Evolutionary conservation across 2,113 vertebrate species (phyloP).

Genomic region (Pterocles orientalis): DNA sequence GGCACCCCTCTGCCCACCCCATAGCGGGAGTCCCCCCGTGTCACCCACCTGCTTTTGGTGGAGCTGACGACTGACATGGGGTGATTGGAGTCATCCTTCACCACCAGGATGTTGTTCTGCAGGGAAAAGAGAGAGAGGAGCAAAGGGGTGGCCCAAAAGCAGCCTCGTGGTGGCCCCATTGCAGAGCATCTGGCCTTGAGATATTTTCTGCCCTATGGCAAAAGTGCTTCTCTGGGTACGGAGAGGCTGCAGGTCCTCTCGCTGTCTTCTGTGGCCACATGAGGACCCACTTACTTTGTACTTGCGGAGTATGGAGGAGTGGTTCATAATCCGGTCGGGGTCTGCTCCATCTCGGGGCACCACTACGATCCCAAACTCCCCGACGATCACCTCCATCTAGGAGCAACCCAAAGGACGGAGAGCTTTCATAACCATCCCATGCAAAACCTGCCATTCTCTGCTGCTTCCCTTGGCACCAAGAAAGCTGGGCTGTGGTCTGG

Average conservation of each 20-base stretch:
- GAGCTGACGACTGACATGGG: slow-evolving; percentile 96
- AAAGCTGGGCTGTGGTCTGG: background rate
- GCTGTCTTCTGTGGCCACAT: accelerated
- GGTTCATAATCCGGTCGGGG: slow-evolving; percentile 95
- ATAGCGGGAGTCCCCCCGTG: background rate
- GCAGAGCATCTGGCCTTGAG: background rate
- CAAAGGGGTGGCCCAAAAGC: background rate
- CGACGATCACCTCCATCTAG: slow-evolving; percentile 98
- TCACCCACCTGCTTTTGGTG: slow-evolving; percentile 94
- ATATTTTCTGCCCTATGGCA: background rate
- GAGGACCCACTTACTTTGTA: slow-evolving; percentile 82
- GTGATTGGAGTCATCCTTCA: slow-evolving; percentile 89
- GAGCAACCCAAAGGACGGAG: background rate
- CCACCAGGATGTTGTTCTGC: slow-evolving; percentile 92
- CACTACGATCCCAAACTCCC: slow-evolving; percentile 97
- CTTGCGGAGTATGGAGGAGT: slow-evolving; percentile 96
- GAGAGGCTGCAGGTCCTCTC: background rate
- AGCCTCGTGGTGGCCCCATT: background rate
- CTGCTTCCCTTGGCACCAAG: accelerated
- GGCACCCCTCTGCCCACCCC: accelerated
- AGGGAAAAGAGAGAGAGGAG: background rate
- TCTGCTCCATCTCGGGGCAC: slow-evolving; percentile 92
- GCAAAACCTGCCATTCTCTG: background rate
- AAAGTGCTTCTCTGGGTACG: background rate
- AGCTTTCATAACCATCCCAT: background rate